Evolutionary conservation across 2,888 invertebrate species (phyloP).

Genomic region (Clepsis dumicolana): DNA sequence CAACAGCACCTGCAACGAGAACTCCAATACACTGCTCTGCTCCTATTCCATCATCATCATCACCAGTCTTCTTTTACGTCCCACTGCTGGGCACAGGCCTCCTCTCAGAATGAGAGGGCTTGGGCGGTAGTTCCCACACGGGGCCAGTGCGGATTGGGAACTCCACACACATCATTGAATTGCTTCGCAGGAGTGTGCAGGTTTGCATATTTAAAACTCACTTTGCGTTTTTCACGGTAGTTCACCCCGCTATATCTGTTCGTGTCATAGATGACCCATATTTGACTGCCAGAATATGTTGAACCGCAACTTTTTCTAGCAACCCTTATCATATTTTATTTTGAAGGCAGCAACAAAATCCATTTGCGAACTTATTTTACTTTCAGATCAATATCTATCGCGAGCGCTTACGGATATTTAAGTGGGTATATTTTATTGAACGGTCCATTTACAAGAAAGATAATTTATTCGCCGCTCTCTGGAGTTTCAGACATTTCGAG

Average conservation of each 20-base stretch:
- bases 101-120: no score
- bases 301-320: background rate
- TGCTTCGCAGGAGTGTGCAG: no score
- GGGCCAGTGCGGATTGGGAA: no score
- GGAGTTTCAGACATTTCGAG: slow-evolving; percentile 38
- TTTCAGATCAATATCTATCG: slow-evolving; percentile 11
- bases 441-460: slow-evolving; percentile 34
- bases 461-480: slow-evolving; percentile 27
- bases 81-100: no score
- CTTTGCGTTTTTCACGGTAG: slow-evolving; percentile 19
- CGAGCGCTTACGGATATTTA: slow-evolving; percentile 7
- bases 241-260: background rate
- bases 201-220: slow-evolving; percentile 20
- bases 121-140: no score
- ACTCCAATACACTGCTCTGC: background rate
- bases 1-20: slow-evolving; percentile 88
- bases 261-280: slow-evolving; percentile 2
- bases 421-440: slow-evolving; percentile 21
- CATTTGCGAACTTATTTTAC: slow-evolving; percentile 21
- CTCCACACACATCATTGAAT: no score
- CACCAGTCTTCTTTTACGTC: no score
- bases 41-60: background rate
- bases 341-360: slow-evolving; percentile 19
- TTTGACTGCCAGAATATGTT: background rate
- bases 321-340: slow-evolving; percentile 14